Conservation (phyloP, 2,797 vertebrate genomes). For the Neosilurus hyrtlii region DNA sequence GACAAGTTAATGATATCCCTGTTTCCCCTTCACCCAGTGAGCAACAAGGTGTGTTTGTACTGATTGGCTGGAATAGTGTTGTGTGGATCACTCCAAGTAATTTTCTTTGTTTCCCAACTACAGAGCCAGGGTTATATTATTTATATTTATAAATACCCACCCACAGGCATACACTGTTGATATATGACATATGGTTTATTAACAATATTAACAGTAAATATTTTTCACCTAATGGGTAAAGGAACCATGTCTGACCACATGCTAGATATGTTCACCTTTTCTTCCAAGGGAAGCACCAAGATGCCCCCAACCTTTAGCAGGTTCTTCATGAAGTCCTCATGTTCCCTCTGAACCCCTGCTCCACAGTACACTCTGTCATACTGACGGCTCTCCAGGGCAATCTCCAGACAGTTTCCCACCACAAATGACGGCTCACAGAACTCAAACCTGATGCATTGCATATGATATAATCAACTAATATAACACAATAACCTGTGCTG, state of each 20-base stretch:
- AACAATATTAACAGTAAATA: no score
- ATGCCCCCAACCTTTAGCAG: conserved; percentile 85
- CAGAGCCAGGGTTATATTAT: no score
- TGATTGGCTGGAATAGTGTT: no score
- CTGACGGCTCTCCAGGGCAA: conserved; percentile 78
- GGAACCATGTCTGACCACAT: not conserved
- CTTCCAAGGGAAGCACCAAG: conserved; percentile 85
- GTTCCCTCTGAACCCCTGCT: conserved; percentile 83
- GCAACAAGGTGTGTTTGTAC: no score
- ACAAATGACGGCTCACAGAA: conserved; percentile 88
- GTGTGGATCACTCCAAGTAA: no score
- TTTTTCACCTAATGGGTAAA: not conserved
- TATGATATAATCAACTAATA: not conserved
- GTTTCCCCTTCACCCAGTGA: no score
- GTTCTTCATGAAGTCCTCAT: conserved; percentile 86
- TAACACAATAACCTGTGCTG: not conserved
- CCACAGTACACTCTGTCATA: conserved; percentile 88
- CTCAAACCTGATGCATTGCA: conserved; percentile 75
- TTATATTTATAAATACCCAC: no score
- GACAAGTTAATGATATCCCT: no score
- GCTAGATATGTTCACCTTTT: conserved; percentile 72
- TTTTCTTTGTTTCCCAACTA: no score
- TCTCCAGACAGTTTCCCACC: conserved; percentile 83
- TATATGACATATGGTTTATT: no score
- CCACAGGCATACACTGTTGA: no score